phyloP scores from a whole-genome alignment of 2,797 vertebrate genomes.

The Scyliorhinus canicula region DNA sequence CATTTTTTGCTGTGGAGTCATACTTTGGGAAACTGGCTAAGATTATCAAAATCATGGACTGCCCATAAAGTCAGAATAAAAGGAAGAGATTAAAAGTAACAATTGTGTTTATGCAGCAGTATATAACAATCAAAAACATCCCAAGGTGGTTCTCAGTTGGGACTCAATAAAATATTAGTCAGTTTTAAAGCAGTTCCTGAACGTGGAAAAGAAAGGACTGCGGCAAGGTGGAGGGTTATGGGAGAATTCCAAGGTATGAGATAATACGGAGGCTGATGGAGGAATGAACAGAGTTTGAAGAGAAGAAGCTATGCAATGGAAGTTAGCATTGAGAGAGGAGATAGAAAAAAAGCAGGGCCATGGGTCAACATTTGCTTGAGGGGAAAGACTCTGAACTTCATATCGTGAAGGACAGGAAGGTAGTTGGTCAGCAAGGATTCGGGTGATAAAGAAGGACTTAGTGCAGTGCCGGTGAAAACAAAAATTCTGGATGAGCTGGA shows the following conservation, averaged over 20 bases:
- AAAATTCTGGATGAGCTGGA: not conserved
- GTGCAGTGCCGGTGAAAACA: not conserved
- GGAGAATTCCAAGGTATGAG: not conserved
- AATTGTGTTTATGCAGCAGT: not conserved
- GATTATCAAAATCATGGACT: not conserved
- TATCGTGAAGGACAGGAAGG: not conserved
- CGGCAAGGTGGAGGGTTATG: too few relatives aligned
- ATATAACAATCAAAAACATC: not conserved
- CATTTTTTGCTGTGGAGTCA: too few relatives aligned
- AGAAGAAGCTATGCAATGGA: not conserved
- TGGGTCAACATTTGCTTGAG: not conserved
- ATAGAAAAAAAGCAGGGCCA: not conserved
- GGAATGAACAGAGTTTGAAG: not conserved
- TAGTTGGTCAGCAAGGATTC: not conserved
- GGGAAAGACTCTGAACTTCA: not conserved
- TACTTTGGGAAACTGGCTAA: too few relatives aligned
- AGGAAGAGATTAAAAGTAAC: not conserved
- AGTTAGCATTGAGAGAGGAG: not conserved
- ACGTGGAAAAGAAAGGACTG: not conserved
- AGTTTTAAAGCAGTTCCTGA: not conserved
- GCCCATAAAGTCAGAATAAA: not conserved
- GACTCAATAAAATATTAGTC: not conserved
- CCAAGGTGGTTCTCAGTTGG: not conserved
- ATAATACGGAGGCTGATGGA: not conserved
- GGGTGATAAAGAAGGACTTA: not conserved